Percentiles rank a stretch among this genome's conserved stretches.
phyloP scores from a whole-genome alignment of 2,113 vertebrate species.

The Plestiodon gilberti region DNA sequence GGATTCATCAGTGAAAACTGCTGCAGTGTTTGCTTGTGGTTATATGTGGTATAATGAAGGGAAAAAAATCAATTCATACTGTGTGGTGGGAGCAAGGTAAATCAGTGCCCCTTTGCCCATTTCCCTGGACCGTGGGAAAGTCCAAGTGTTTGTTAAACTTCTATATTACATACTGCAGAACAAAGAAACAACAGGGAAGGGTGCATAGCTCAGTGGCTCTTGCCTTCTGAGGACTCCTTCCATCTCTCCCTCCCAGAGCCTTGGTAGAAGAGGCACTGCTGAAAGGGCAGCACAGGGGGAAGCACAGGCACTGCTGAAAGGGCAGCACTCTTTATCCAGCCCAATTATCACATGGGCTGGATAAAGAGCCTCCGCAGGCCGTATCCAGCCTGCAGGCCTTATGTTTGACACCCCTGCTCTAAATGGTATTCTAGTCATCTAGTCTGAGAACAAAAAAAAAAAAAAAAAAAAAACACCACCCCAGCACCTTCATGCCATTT shows the following conservation, averaged over 20 bases:
- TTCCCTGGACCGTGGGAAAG: neutral
- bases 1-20: neutral
- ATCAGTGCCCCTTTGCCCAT: neutral
- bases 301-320: too few species aligned
- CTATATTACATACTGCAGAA: neutral
- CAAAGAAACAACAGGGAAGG: neutral
- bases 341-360: too few species aligned
- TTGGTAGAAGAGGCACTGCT: too few species aligned
- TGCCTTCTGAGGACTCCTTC: too few species aligned
- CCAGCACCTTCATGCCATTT: neutral
- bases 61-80: neutral
- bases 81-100: neutral
- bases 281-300: too few species aligned
- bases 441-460: neutral
- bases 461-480: neutral
- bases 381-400: too few species aligned
- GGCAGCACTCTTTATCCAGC: too few species aligned
- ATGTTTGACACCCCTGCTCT: neutral
- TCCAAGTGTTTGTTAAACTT: neutral
- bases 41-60: neutral
- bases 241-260: too few species aligned
- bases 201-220: too few species aligned
- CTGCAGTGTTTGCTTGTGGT: neutral
- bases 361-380: too few species aligned
- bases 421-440: neutral